Conservation (phyloP, 2,888 invertebrate species). For the Prionchulus punctatus region DNA sequence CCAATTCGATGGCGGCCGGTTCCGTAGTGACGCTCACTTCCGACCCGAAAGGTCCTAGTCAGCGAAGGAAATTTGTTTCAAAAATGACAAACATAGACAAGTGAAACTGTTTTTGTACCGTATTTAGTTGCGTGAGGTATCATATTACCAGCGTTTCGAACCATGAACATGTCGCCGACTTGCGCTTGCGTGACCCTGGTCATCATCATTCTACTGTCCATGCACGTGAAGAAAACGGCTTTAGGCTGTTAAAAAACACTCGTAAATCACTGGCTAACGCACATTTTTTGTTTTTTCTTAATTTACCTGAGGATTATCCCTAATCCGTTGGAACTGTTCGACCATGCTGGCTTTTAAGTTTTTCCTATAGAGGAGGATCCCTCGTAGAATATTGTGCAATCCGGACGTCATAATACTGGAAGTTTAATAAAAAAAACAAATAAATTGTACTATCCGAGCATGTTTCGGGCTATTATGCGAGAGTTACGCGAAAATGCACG, state of each 20-base stretch:
- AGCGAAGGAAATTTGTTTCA: not conserved
- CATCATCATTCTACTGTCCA: conserved; percentile 93
- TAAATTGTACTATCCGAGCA: too few species aligned
- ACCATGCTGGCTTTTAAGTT: conserved; percentile 53
- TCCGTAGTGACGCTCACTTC: conserved; percentile 64
- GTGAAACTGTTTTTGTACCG: too few species aligned
- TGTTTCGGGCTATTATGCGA: too few species aligned
- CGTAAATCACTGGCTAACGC: conserved; percentile 21
- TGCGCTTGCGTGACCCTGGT: conserved; percentile 83
- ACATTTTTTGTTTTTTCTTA: conserved; percentile 5
- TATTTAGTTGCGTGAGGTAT: conserved; percentile 80
- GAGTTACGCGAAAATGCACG: too few species aligned
- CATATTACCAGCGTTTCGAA: conserved; percentile 87
- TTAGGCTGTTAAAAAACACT: conserved; percentile 55
- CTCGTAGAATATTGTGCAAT: conserved; percentile 73
- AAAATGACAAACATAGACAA: not conserved
- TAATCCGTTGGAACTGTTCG: conserved; percentile 72
- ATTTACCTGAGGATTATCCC: conserved; percentile 63
- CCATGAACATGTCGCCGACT: conserved; percentile 94
- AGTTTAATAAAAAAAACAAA: too few species aligned
- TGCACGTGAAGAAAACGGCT: conserved; percentile 90
- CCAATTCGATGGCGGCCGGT: conserved; percentile 83
- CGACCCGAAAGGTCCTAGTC: conserved; percentile 23
- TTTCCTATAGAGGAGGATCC: conserved; percentile 71
- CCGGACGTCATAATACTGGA: too few species aligned